Evolutionary conservation across 2,113 vertebrate genomes (phyloP).

Genomic region (Serinus canaria): DNA sequence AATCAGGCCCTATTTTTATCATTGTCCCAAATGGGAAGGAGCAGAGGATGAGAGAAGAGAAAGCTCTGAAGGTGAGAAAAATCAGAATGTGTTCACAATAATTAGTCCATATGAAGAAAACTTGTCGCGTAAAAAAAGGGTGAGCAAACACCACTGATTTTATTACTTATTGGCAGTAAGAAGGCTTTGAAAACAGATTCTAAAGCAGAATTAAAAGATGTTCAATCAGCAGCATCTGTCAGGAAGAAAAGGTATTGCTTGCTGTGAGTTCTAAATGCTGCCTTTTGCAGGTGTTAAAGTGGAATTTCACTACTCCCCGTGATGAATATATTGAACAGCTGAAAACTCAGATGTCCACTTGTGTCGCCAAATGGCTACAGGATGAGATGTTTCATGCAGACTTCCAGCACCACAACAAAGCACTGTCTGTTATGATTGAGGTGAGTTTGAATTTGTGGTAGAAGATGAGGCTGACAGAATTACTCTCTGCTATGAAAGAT

Average conservation of each 20-base stretch:
- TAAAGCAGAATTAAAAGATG: not conserved
- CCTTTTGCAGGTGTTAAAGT: slow-evolving; percentile 88
- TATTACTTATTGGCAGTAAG: not conserved
- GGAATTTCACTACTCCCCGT: slow-evolving; percentile 95
- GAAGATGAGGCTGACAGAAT: not conserved
- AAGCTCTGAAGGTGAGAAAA: slow-evolving; percentile 86
- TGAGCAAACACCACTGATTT: not conserved
- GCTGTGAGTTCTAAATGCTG: not conserved
- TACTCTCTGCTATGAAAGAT: not conserved
- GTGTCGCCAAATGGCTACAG: slow-evolving; percentile 92
- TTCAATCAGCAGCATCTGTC: not conserved
- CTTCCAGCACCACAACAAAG: slow-evolving; percentile 96
- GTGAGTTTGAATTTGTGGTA: slow-evolving; percentile 66
- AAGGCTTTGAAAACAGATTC: not conserved
- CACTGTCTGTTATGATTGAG: slow-evolving; percentile 92
- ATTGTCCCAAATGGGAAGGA: slow-evolving; percentile 92
- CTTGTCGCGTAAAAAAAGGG: not conserved
- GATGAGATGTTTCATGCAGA: slow-evolving; percentile 97
- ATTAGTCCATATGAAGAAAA: not conserved
- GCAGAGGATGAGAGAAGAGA: slow-evolving; percentile 95
- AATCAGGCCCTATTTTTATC: slow-evolving; percentile 89
- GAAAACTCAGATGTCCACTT: slow-evolving; percentile 92
- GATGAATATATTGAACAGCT: slow-evolving; percentile 97
- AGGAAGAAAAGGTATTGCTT: not conserved
- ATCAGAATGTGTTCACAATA: not conserved